phyloP scores from a whole-genome alignment of 2,113 vertebrate genomes.

The Recurvirostra avosetta region DNA sequence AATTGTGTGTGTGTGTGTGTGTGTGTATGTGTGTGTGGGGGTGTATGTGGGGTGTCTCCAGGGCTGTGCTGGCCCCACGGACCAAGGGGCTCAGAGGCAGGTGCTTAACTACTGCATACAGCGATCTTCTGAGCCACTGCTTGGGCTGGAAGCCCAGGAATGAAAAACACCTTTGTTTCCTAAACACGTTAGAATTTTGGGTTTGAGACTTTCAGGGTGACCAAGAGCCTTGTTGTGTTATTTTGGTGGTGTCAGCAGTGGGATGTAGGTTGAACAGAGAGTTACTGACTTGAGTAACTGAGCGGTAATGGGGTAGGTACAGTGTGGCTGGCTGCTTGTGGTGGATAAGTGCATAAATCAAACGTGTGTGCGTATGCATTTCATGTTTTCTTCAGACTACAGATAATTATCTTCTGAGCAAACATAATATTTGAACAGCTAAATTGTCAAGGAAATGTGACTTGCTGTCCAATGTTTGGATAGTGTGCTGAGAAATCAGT shows the following conservation, averaged over 20 bases:
- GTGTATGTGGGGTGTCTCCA: neutral
- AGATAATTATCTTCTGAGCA: neutral
- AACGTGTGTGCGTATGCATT: neutral
- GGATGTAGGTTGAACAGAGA: neutral
- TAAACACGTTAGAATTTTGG: fast-evolving
- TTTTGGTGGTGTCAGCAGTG: neutral
- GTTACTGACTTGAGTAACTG: neutral
- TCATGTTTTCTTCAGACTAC: neutral
- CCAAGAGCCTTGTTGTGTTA: fast-evolving
- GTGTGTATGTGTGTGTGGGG: fast-evolving
- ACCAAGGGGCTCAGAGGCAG: fast-evolving
- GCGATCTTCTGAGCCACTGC: fast-evolving
- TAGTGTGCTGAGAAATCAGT: neutral
- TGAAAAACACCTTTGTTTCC: neutral
- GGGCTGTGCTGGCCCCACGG: neutral
- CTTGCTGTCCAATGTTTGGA: neutral
- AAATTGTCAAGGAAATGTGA: neutral
- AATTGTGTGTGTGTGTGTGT: neutral
- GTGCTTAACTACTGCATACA: fast-evolving
- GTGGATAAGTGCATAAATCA: neutral
- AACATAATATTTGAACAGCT: neutral
- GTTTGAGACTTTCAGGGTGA: neutral
- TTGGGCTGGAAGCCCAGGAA: fast-evolving
- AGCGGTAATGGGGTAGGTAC: fast-evolving
- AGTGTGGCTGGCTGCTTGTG: neutral